Evolutionary conservation across 1,140 invertebrate species (phyloP).

Genomic region (Drosophila subobscura): DNA sequence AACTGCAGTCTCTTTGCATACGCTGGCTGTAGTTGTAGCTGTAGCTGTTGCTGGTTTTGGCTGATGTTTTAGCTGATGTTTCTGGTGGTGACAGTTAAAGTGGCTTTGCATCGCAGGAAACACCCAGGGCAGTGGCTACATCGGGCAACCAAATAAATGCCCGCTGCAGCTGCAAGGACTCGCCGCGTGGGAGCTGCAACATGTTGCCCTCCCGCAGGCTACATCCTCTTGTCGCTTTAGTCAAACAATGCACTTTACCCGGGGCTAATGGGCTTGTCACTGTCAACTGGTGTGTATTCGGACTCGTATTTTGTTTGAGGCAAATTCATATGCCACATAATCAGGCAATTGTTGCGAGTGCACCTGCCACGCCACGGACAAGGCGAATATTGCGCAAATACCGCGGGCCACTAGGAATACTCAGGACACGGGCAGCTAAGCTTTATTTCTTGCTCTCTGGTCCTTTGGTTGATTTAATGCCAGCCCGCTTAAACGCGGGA

Average conservation of each 20-base stretch:
- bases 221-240: conserved; percentile 10
- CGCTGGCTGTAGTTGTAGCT: conserved; percentile 31
- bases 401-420: conserved; percentile 31
- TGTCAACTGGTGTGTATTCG: conserved; percentile 13
- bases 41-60: conserved; percentile 28
- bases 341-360: conserved; percentile 62
- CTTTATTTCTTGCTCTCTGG: conserved; percentile 46
- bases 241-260: conserved; percentile 38
- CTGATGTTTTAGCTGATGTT: conserved; percentile 58
- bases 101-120: conserved; percentile 32
- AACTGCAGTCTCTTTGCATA: conserved; percentile 37
- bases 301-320: conserved; percentile 26
- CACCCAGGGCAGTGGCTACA: conserved; percentile 12
- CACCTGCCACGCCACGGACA: conserved; percentile 35
- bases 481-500: conserved; percentile 46
- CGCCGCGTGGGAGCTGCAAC: background rate
- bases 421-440: conserved; percentile 42
- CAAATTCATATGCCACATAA: conserved; percentile 64
- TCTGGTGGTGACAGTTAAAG: conserved; percentile 77
- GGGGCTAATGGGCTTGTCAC: conserved; percentile 55
- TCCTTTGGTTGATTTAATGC: conserved; percentile 70
- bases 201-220: background rate
- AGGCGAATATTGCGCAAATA: conserved; percentile 56
- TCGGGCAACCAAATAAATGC: conserved; percentile 62
- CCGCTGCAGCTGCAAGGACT: conserved; percentile 18